Conservation (phyloP, 2,113 vertebrate genomes). For the Hiodon alosoides region DNA sequence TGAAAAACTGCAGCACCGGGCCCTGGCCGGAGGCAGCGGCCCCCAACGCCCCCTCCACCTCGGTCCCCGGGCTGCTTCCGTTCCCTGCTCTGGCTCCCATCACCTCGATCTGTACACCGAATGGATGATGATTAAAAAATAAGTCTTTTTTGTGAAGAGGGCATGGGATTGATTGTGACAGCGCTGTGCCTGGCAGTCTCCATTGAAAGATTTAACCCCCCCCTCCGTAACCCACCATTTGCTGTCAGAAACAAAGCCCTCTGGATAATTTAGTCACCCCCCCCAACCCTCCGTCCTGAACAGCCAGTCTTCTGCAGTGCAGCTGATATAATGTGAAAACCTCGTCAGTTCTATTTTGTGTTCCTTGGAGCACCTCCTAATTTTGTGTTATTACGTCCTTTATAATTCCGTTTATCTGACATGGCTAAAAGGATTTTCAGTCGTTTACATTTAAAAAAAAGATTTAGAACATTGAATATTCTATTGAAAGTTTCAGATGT, state of each 20-base stretch:
- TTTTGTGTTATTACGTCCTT: not conserved
- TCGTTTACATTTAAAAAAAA: too few relatives aligned
- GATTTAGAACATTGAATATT: too few relatives aligned
- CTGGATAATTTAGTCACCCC: not conserved
- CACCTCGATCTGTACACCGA: conserved; percentile 56
- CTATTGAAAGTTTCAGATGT: too few relatives aligned
- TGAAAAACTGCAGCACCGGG: conserved; percentile 78
- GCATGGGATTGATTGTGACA: not conserved
- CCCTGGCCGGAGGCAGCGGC: conserved; percentile 53
- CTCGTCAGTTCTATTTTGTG: not conserved
- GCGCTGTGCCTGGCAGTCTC: not conserved
- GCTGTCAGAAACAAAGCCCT: not conserved
- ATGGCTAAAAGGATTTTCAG: too few relatives aligned
- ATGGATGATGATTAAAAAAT: conserved; percentile 8
- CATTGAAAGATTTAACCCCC: not conserved
- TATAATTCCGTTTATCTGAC: too few relatives aligned
- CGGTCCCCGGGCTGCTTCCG: conserved; percentile 36
- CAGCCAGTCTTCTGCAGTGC: not conserved
- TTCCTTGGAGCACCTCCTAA: not conserved
- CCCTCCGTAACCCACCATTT: not conserved
- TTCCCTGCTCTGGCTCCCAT: conserved; percentile 42
- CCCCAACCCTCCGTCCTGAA: not conserved
- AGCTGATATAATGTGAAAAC: not conserved
- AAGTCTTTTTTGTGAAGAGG: not conserved
- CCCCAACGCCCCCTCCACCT: conserved; percentile 21